Conservation (phyloP, 1,140 invertebrate species). For the Macrobrachium rosenbergii region DNA sequence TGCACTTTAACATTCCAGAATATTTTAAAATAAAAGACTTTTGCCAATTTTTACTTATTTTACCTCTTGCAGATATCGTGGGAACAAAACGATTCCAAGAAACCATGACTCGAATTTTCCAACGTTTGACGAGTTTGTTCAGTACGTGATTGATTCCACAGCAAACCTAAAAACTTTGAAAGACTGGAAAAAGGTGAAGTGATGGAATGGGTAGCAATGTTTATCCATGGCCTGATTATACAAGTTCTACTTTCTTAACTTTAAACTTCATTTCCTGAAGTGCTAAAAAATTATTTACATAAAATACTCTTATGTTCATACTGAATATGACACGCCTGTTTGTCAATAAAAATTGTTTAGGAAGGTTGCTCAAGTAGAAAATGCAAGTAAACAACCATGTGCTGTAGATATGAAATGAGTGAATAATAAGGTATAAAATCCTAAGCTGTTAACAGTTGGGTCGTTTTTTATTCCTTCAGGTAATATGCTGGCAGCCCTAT, state of each 20-base stretch:
- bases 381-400: too few relatives aligned
- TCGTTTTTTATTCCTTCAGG: too few relatives aligned
- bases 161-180: background rate
- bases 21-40: background rate
- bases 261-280: too few relatives aligned
- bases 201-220: background rate
- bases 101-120: background rate
- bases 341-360: too few relatives aligned
- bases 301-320: too few relatives aligned
- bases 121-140: slow-evolving; percentile 32
- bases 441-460: background rate
- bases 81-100: background rate
- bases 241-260: too few relatives aligned
- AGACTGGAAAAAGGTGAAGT: slow-evolving; percentile 33
- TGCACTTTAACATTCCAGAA: too few relatives aligned
- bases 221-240: too few relatives aligned
- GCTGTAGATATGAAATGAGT: too few relatives aligned
- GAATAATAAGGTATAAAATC: background rate
- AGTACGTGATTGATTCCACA: slow-evolving; percentile 35
- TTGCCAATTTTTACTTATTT: background rate
- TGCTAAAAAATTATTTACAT: background rate
- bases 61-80: background rate
- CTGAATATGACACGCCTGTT: too few relatives aligned
- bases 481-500: too few relatives aligned
- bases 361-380: too few relatives aligned